phyloP scores from a whole-genome alignment of 2,888 invertebrate genomes.

The Leptothorax acervorum region DNA sequence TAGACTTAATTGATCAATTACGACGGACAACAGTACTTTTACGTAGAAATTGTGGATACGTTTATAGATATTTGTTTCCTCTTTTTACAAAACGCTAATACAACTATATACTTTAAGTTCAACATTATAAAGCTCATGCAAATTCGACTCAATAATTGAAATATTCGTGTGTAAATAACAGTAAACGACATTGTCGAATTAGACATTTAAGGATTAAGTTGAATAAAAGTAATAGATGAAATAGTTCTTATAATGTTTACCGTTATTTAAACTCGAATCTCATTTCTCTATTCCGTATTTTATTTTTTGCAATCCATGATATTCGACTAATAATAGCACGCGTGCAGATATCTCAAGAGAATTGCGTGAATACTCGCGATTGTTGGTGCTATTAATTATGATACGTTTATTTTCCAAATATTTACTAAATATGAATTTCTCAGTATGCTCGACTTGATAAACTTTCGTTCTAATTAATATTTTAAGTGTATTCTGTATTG shows the following conservation, averaged over 20 bases:
- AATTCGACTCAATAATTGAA: neutral
- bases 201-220: neutral
- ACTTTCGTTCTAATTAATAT: neutral
- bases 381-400: neutral
- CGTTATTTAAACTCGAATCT: conserved; percentile 1
- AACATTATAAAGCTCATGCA: neutral
- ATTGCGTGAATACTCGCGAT: neutral
- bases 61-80: neutral
- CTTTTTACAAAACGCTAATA: neutral
- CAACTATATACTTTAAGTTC: neutral
- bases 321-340: neutral
- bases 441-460: neutral
- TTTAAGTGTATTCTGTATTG: neutral
- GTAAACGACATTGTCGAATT: conserved; percentile 5
- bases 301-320: neutral
- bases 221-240: neutral
- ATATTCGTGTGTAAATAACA: neutral
- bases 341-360: neutral
- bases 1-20: conserved; percentile 10
- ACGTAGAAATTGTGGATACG: neutral
- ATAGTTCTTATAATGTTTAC: neutral
- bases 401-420: neutral
- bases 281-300: neutral
- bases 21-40: neutral
- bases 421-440: neutral